Base-by-base conservation (phyloP, 2,797 vertebrate species). In the Potorous gilbertii region DNA sequence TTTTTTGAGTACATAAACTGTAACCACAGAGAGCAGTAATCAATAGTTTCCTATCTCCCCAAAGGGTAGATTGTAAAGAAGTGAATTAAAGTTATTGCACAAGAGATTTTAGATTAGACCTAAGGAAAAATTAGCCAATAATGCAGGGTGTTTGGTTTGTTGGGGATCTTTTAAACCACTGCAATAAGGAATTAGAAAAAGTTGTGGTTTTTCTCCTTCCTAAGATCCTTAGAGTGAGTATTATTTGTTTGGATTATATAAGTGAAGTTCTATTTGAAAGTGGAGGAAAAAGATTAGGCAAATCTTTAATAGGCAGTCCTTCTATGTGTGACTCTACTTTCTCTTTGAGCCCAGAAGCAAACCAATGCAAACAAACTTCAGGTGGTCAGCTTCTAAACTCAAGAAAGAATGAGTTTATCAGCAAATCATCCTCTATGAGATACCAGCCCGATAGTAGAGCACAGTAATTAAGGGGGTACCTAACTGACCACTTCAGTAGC, bases 121-220 rank as follows among this genome's bases (percentile, higher is more conserved):
- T 92, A 55, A 95, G 56, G 89, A 91, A 89, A 31, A 31, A 40
- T 56, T 90, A 9, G 92, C 55, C 46, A 89, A 92, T 31, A 59
- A 87, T n/a, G 40, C 74, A 87, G 74, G 74, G 40, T 46, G 0
- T 91, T 91, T 12, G 90, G 27, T 93, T 95, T 89, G 54, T 94
- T 56, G 34, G 6, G 90, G 31, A 46, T 87, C 8, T 87, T 87
- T 50, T 50, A 8, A 81, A 81, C 40, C 29, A 31, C 27, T 94
- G 81, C 11, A 92, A 14, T 18, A 87, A 90, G 34, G 90, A 93
- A 91, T 0, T 93, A 27, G 50, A 91, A 90, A 94, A 12, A 3
- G 54, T 27, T n/a, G 4, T 92, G 50, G n/a, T 50, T 57, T 92
- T 56, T 96, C 59, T 0, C 29, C 56, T 62, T 93, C 74, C 50